A percentile compares a stretch with the other conserved stretches of the same genome.
phyloP scores from a whole-genome alignment of 2,797 vertebrate genomes.

The Muscicapa comitata region DNA sequence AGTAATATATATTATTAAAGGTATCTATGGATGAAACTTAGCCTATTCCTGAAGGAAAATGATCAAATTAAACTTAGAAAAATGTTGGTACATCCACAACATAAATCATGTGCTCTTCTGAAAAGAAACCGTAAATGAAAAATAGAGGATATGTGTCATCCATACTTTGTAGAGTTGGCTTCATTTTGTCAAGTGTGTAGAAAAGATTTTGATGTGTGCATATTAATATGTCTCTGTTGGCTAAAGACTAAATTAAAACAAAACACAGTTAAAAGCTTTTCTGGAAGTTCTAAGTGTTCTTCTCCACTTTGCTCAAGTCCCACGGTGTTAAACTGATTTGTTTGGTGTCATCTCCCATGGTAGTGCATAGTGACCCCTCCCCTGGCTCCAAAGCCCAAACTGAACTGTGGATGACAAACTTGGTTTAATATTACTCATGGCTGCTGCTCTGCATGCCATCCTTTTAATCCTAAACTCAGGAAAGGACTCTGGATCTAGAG shows the following conservation, averaged over 20 bases:
- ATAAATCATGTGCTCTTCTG: neutral
- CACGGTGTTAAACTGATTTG: neutral
- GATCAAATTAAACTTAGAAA: neutral
- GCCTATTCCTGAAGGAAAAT: neutral
- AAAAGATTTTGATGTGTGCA: neutral
- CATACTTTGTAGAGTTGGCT: neutral
- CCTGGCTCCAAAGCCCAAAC: neutral
- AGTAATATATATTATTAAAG: slow-evolving; percentile 51
- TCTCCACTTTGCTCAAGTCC: neutral
- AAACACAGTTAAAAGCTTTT: neutral
- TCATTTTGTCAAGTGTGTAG: neutral
- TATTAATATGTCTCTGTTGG: neutral
- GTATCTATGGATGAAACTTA: slow-evolving; percentile 12
- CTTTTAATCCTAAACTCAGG: neutral
- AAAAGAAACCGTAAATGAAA: slow-evolving; percentile 1
- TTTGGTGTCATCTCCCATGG: neutral
- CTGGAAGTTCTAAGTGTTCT: neutral
- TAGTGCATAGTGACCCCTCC: neutral
- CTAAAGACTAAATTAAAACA: neutral
- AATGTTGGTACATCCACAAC: neutral
- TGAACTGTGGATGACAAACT: neutral
- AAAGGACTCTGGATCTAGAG: neutral
- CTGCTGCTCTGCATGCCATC: neutral
- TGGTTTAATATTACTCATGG: neutral
- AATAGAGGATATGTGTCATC: neutral